Evolutionary conservation across 2,888 invertebrate species (phyloP).

Genomic region (Pterostichus niger): DNA sequence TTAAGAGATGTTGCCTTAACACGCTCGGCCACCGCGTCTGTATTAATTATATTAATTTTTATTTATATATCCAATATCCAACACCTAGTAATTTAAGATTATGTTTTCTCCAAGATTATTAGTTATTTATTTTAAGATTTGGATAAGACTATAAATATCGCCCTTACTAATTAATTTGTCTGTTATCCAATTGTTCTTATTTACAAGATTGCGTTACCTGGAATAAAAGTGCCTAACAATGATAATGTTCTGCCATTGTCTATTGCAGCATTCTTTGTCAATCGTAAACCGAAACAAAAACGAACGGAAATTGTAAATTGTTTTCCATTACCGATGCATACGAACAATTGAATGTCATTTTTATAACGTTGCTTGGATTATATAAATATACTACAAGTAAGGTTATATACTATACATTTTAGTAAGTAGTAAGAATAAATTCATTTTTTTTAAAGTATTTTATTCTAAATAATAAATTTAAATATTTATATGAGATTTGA

Average conservation of each 20-base stretch:
- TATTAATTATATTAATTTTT: too few relatives aligned
- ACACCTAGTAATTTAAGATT: too few relatives aligned
- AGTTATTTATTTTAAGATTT: too few relatives aligned
- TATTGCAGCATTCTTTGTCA: constrained; percentile 25
- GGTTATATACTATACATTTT: too few relatives aligned
- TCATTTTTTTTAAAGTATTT: background rate
- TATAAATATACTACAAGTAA: constrained; percentile 3
- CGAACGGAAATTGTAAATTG: constrained; percentile 51
- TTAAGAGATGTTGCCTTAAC: too few relatives aligned
- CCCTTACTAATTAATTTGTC: too few relatives aligned
- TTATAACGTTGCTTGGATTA: constrained; percentile 38
- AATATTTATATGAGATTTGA: background rate
- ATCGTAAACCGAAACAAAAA: constrained; percentile 44
- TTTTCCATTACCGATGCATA: constrained; percentile 28
- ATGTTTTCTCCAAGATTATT: too few relatives aligned
- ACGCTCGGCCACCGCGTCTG: too few relatives aligned
- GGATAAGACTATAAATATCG: too few relatives aligned
- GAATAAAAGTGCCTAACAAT: background rate
- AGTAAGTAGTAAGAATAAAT: too few relatives aligned
- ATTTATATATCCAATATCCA: too few relatives aligned
- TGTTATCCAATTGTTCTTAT: background rate
- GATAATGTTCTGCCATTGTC: constrained; percentile 51
- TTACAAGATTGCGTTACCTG: constrained; percentile 17
- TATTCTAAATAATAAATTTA: background rate
- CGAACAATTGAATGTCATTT: constrained; percentile 52